Evolutionary conservation across 2,113 vertebrate genomes (phyloP).

Genomic region (Corynorhinus townsendii): DNA sequence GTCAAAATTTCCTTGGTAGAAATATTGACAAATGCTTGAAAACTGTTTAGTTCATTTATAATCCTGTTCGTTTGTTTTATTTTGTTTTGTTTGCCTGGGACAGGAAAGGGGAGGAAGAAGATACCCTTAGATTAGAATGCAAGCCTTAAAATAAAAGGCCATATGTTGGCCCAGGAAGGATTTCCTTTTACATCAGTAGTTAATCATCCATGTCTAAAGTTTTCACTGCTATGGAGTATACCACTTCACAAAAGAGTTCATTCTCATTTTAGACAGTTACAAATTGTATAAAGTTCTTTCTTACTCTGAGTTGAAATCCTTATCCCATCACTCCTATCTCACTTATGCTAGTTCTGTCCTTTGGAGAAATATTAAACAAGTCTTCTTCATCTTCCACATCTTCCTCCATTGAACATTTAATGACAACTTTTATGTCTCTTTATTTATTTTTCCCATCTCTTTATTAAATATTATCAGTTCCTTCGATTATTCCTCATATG

Average conservation of each 20-base stretch:
- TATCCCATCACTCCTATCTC: not conserved
- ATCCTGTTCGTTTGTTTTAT: not conserved
- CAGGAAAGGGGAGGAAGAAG: not conserved
- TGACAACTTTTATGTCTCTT: not conserved
- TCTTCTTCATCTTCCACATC: not conserved
- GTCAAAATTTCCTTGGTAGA: slow-evolving; percentile 4
- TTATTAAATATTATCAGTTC: not conserved
- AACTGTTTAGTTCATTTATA: not conserved
- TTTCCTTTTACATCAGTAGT: not conserved
- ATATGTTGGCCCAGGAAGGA: not conserved
- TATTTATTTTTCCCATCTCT: not conserved
- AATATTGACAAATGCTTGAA: slow-evolving; percentile 8
- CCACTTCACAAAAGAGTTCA: not conserved
- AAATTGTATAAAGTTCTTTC: not conserved
- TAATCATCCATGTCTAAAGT: not conserved
- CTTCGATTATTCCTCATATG: not conserved
- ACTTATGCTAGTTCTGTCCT: not conserved
- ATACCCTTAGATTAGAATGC: not conserved
- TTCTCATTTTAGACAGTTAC: not conserved
- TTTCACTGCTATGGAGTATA: not conserved
- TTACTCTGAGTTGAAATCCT: not conserved
- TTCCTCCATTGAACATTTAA: not conserved
- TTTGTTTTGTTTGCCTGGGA: not conserved
- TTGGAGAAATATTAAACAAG: not conserved
- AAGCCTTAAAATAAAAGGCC: slow-evolving; percentile 3